Conservation (phyloP, 2,888 invertebrate species). For the Syrphus vitripennis region DNA sequence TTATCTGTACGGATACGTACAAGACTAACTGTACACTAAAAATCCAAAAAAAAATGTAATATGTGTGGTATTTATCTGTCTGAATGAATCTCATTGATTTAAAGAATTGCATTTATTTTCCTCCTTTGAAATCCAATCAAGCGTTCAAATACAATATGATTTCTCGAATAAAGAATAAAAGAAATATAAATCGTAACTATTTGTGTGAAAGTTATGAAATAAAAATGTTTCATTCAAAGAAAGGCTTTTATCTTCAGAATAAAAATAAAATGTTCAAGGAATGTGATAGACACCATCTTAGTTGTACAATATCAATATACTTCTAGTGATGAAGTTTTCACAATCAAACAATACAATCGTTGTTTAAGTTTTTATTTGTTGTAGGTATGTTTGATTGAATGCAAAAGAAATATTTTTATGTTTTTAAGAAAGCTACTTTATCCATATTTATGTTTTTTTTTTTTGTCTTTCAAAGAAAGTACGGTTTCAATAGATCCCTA, state of each 20-base stretch:
- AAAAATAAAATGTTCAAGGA: not conserved
- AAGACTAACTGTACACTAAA: too few species aligned
- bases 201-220: slow-evolving; percentile 56
- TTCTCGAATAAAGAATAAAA: not conserved
- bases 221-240: not conserved
- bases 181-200: slow-evolving; percentile 22
- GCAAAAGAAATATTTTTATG: too few species aligned
- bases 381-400: too few species aligned
- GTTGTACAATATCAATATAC: not conserved
- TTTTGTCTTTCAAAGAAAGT: too few species aligned
- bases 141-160: slow-evolving; percentile 27
- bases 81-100: slow-evolving; percentile 18
- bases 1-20: too few species aligned
- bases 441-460: too few species aligned
- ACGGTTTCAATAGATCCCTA: too few species aligned
- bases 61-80: slow-evolving; percentile 5
- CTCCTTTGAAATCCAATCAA: slow-evolving; percentile 5
- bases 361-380: not conserved
- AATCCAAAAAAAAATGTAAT: not conserved
- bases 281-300: not conserved
- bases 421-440: too few species aligned
- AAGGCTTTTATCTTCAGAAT: not conserved
- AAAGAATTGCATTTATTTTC: slow-evolving; percentile 30
- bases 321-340: not conserved
- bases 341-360: not conserved